These are phyloP conservation scores for Heliopora coerulea DNA, from an alignment of 92 coral and sea anemone species.

Conservation along the genomic window DNA sequence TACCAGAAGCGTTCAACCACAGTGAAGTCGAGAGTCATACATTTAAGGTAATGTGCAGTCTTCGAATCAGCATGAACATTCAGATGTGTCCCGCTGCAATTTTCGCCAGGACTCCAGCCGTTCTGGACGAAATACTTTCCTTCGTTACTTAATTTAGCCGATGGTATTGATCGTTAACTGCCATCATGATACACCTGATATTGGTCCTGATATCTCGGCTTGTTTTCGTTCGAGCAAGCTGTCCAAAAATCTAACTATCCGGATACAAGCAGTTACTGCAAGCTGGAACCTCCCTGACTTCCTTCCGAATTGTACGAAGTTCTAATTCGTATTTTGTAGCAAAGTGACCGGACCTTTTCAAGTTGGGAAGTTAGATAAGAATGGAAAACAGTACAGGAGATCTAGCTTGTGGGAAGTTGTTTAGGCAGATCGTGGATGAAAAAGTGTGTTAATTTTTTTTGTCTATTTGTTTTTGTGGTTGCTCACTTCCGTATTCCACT, in stretches of 20 bases:
- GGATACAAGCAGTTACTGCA: no score
- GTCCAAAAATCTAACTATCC: no score
- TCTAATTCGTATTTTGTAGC: background rate
- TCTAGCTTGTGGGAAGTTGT: no score
- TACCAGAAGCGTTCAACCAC: slow-evolving; percentile 1
- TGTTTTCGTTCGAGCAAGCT: no score
- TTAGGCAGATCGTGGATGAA: no score
- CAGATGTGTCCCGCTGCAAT: no score
- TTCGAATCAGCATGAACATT: background rate
- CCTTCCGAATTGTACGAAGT: slow-evolving; percentile 19
- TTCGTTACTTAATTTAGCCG: no score
- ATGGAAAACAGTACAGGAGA: no score
- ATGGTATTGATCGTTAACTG: no score
- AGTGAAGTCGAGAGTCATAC: background rate
- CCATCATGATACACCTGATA: no score
- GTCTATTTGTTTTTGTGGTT: background rate
- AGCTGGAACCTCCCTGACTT: background rate
- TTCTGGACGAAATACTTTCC: slow-evolving; percentile 6
- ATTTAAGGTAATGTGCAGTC: slow-evolving; percentile 3
- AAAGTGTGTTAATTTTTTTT: no score
- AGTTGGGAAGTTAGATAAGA: background rate
- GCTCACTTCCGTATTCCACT: slow-evolving; percentile 19
- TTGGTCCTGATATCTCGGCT: no score
- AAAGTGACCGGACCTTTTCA: background rate
- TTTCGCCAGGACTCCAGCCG: slow-evolving; percentile 23